Evolutionary conservation across 2,888 invertebrate species (phyloP).

Genomic region (Diadegma fenestrale): DNA sequence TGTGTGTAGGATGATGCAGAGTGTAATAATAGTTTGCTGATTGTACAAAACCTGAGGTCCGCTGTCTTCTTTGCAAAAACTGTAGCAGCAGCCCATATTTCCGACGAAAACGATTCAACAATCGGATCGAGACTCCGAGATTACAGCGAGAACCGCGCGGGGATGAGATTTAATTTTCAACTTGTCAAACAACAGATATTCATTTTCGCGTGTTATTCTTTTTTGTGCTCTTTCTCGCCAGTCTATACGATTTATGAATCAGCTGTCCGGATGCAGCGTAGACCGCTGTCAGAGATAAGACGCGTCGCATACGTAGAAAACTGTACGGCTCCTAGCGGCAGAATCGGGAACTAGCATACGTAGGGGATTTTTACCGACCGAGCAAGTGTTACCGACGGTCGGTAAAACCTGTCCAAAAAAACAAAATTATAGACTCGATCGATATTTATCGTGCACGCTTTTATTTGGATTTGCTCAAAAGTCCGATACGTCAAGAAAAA

Average conservation of each 20-base stretch:
- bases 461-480: too few relatives aligned
- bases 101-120: slow-evolving; percentile 22
- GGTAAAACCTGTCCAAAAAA: too few relatives aligned
- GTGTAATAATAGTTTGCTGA: slow-evolving; percentile 17
- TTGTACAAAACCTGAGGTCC: slow-evolving; percentile 87
- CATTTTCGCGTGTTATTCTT: slow-evolving; percentile 64
- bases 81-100: slow-evolving; percentile 87
- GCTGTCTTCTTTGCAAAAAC: slow-evolving; percentile 90
- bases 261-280: slow-evolving; percentile 71
- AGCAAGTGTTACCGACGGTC: too few relatives aligned
- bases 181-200: slow-evolving; percentile 53
- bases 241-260: slow-evolving; percentile 69
- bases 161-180: slow-evolving; percentile 40
- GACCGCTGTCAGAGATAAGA: slow-evolving; percentile 35
- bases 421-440: too few relatives aligned
- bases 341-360: too few relatives aligned
- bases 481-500: too few relatives aligned
- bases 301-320: neutral
- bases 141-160: neutral
- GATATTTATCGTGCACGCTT: too few relatives aligned
- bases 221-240: slow-evolving; percentile 35
- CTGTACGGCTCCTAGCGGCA: neutral
- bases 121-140: neutral
- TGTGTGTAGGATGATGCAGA: neutral
- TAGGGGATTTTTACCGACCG: too few relatives aligned